Percentiles rank a stretch among this genome's conserved stretches.
Evolutionary conservation across 2,113 vertebrate species (phyloP).

Genomic region (Pterocles gutturalis): DNA sequence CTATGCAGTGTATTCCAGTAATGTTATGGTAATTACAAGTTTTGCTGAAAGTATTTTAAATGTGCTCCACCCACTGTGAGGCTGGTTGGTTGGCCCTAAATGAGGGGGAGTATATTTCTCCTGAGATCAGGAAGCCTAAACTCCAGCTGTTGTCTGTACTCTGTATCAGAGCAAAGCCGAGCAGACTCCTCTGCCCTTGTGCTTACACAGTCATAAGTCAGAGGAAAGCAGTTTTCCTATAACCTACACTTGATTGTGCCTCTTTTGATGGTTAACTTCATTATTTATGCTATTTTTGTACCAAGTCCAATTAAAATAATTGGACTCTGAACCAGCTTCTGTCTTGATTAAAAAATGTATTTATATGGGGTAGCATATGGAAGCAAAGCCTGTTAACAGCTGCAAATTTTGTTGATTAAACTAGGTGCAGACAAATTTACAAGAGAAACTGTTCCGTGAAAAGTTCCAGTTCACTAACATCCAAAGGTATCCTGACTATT

Average conservation of each 20-base stretch:
- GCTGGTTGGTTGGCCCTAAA: not conserved
- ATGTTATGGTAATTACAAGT: not conserved
- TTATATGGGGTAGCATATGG: slow-evolving; percentile 29
- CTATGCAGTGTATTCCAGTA: not conserved
- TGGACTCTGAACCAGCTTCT: slow-evolving; percentile 22
- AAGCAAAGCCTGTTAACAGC: slow-evolving; percentile 64
- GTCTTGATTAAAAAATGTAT: slow-evolving; percentile 62
- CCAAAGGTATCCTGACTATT: slow-evolving; percentile 51
- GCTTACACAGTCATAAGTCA: not conserved
- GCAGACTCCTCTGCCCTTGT: not conserved
- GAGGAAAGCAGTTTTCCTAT: slow-evolving; percentile 44
- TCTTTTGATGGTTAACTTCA: not conserved
- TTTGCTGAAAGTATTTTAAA: not conserved
- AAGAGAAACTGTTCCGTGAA: slow-evolving; percentile 45
- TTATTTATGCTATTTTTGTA: slow-evolving; percentile 35
- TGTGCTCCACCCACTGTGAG: not conserved
- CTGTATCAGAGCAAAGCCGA: not conserved
- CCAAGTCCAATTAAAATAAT: slow-evolving; percentile 43
- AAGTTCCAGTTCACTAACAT: slow-evolving; percentile 57
- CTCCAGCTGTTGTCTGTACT: not conserved
- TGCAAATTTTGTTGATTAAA: slow-evolving; percentile 73
- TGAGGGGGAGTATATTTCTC: not conserved
- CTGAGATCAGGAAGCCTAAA: not conserved
- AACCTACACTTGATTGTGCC: not conserved
- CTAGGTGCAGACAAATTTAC: slow-evolving; percentile 70